A percentile compares a stretch with the other conserved stretches of the same genome.
These are phyloP conservation scores for Euzetes globulus DNA, from an alignment of 2,888 invertebrate genomes.

Conservation along the genomic window DNA sequence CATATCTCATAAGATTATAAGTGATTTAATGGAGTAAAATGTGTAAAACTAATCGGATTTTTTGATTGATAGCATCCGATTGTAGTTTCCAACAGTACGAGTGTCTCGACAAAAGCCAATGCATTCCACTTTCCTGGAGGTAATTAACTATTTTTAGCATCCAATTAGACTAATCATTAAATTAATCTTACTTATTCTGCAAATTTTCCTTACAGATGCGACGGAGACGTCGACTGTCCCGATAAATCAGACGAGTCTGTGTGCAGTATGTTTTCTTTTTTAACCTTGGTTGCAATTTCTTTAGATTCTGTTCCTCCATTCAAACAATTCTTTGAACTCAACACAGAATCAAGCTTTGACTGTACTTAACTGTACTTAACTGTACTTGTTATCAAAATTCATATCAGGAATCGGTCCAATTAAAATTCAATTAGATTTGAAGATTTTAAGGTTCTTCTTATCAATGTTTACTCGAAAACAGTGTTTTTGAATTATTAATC, in stretches of 20 bases:
- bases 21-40: no score
- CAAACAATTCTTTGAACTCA: background rate
- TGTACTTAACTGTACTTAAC: no score
- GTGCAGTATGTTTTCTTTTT: slow-evolving; percentile 6
- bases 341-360: no score
- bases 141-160: background rate
- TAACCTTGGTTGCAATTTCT: no score
- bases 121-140: slow-evolving; percentile 9
- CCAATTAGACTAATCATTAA: background rate
- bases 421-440: no score
- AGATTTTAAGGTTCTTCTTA: no score
- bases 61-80: slow-evolving; percentile 9
- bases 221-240: slow-evolving; percentile 33
- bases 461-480: background rate
- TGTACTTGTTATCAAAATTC: no score
- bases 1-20: no score
- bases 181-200: background rate
- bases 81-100: slow-evolving; percentile 24
- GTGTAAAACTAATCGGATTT: no score
- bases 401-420: no score
- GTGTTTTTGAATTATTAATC: no score
- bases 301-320: no score
- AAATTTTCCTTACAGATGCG: slow-evolving; percentile 18
- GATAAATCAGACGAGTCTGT: slow-evolving; percentile 35
- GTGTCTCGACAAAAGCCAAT: slow-evolving; percentile 14